Conservation (phyloP, 2,888 invertebrate species). For the Aphidoletes aphidimyza region DNA sequence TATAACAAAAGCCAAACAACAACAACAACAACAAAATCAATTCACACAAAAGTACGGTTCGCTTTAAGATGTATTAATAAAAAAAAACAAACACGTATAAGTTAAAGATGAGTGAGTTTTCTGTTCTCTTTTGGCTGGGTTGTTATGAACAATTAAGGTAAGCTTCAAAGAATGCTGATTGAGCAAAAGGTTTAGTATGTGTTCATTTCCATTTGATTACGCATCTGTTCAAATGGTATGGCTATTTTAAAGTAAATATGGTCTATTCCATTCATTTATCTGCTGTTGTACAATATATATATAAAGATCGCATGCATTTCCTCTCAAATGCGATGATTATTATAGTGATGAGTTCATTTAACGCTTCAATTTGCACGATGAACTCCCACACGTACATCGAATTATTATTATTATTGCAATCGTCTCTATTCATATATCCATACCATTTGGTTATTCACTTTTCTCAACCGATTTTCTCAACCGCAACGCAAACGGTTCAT, state of each 20-base stretch:
- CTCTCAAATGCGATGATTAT: background rate
- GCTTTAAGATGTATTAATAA: conserved; percentile 42
- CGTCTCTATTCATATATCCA: background rate
- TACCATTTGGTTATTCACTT: background rate
- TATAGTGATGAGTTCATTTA: conserved; percentile 31
- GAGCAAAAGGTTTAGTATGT: background rate
- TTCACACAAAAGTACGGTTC: conserved; percentile 6
- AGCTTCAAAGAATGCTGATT: background rate
- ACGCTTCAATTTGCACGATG: conserved; percentile 27
- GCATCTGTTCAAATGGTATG: background rate
- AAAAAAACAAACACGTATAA: conserved; percentile 17
- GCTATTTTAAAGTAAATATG: background rate
- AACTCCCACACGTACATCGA: conserved; percentile 22
- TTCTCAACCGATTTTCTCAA: background rate
- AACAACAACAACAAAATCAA: background rate
- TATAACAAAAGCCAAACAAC: too few species aligned
- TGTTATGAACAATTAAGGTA: background rate
- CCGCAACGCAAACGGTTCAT: background rate
- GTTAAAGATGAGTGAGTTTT: background rate
- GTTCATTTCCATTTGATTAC: conserved; percentile 42
- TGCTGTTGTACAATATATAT: background rate
- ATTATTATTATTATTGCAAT: conserved; percentile 11
- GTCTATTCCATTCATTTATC: background rate
- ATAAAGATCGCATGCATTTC: conserved; percentile 18
- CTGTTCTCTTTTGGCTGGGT: background rate